phyloP scores from a whole-genome alignment of 2,113 vertebrate genomes.

The Pteronura brasiliensis region DNA sequence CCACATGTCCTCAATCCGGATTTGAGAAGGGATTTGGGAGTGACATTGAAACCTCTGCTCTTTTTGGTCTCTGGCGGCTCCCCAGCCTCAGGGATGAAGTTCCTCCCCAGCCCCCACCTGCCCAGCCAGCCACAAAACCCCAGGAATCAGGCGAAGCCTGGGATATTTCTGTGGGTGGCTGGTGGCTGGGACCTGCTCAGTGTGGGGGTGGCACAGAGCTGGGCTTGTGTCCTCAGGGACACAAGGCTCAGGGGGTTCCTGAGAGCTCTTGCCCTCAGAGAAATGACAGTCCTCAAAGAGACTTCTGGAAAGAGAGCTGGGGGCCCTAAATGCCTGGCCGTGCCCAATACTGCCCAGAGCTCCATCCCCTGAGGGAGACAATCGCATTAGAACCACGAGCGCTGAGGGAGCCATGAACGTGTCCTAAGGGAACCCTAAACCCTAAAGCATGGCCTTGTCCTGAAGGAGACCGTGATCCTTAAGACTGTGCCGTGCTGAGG shows the following conservation, averaged over 20 bases:
- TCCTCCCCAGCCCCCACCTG: background rate
- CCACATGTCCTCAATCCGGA: background rate
- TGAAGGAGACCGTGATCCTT: background rate
- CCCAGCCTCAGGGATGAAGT: too few relatives aligned
- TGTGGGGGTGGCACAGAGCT: background rate
- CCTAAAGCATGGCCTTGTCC: too few relatives aligned
- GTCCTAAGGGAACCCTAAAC: too few relatives aligned
- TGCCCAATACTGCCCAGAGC: too few relatives aligned
- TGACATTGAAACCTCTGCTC: background rate
- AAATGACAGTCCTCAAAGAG: background rate
- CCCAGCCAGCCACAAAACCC: rapidly evolving
- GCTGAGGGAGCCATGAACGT: background rate
- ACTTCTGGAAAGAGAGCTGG: background rate
- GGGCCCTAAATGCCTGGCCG: rapidly evolving
- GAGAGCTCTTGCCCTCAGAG: background rate
- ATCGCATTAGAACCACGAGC: background rate
- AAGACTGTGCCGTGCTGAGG: background rate
- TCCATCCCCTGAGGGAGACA: background rate
- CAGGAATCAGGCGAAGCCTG: background rate
- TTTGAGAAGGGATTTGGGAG: background rate
- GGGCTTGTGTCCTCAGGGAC: background rate
- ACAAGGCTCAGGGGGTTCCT: background rate
- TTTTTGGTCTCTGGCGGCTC: background rate
- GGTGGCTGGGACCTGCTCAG: rapidly evolving
- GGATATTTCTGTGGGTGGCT: background rate